These are phyloP conservation scores for Philereme transversata DNA, from an alignment of 2,888 invertebrate species.

Conservation along the genomic window DNA sequence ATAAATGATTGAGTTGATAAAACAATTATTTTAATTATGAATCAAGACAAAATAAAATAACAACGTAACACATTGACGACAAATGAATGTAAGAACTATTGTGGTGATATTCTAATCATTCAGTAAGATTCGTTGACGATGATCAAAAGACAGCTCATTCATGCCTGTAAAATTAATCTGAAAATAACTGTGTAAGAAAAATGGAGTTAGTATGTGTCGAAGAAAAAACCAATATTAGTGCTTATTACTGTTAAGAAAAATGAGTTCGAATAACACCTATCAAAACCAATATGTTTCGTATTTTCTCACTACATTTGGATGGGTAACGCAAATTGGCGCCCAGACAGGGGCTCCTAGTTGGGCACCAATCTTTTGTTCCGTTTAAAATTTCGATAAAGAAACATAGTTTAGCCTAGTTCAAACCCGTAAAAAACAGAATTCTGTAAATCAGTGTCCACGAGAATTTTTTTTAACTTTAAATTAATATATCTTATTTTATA, in stretches of 20 bases:
- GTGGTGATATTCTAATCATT: background rate
- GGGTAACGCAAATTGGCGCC: slow-evolving; percentile 8
- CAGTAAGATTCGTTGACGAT: slow-evolving; percentile 3
- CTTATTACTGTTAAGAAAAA: no score
- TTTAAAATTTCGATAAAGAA: no score
- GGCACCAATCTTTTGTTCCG: slow-evolving; percentile 3
- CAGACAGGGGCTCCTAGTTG: slow-evolving; percentile 23
- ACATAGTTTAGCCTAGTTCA: no score
- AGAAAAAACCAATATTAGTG: background rate
- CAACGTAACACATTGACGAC: no score
- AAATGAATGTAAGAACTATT: background rate
- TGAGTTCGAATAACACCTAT: no score
- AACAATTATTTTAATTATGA: background rate
- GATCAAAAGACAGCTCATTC: slow-evolving; percentile 50
- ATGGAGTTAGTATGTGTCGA: slow-evolving; percentile 22
- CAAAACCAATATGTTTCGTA: no score
- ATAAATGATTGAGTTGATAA: background rate
- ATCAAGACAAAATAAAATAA: background rate
- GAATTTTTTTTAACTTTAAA: no score
- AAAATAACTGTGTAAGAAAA: slow-evolving; percentile 32
- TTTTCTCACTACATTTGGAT: no score
- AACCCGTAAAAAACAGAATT: no score
- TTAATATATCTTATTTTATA: no score
- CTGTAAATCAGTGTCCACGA: no score
- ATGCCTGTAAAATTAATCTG: slow-evolving; percentile 31